Conservation (phyloP, 1,140 invertebrate genomes). For the Aphelinus atriplicis region DNA sequence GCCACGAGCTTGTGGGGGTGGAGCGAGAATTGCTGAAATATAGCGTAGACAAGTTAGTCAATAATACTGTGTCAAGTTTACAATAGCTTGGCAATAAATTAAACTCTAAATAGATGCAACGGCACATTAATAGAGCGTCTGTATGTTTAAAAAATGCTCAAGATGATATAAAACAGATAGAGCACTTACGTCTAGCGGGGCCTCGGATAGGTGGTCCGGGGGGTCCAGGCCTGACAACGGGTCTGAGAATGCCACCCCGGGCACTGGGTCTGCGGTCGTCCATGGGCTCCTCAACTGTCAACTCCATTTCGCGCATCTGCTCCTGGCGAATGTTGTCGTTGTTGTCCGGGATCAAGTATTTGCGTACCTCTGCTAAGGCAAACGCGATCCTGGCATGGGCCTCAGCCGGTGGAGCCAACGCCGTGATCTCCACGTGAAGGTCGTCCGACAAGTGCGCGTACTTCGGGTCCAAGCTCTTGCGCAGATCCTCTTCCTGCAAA, state of each 20-base stretch:
- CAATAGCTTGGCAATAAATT: no score
- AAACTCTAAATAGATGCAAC: no score
- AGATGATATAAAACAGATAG: not conserved
- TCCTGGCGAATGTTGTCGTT: conserved; percentile 85
- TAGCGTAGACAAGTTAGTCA: no score
- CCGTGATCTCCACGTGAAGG: conserved; percentile 92
- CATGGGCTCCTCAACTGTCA: conserved; percentile 57
- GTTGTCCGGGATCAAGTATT: conserved; percentile 77
- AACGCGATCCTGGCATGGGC: conserved; percentile 91
- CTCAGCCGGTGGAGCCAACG: conserved; percentile 88
- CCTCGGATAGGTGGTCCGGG: conserved; percentile 49
- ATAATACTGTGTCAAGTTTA: no score
- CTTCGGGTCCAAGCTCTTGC: conserved; percentile 88
- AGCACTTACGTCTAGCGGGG: conserved; percentile 42
- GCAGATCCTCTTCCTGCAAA: conserved; percentile 85
- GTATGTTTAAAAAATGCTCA: no score
- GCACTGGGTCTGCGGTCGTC: conserved; percentile 53
- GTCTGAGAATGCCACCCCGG: conserved; percentile 57
- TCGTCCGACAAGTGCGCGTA: conserved; percentile 93
- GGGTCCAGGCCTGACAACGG: conserved; percentile 51
- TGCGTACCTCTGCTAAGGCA: conserved; percentile 82
- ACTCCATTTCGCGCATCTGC: conserved; percentile 78
- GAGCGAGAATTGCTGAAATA: conserved; percentile 56
- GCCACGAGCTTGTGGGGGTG: conserved; percentile 59
- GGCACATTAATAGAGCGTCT: no score